Conservation (phyloP, 2,888 invertebrate genomes). For the Nowickia ferox region DNA sequence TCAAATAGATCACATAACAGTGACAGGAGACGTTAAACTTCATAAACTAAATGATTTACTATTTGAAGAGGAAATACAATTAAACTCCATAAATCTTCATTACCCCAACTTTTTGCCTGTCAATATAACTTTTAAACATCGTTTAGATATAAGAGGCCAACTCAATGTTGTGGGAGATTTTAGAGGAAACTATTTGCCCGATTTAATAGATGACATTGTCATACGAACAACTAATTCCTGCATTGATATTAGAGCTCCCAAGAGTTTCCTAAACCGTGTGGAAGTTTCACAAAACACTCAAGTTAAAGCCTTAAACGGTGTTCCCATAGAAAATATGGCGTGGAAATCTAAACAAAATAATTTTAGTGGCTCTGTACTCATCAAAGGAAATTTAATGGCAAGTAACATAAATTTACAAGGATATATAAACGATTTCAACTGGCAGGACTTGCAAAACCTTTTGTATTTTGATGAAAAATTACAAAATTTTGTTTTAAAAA, state of each 20-base stretch:
- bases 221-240: slow-evolving; percentile 73
- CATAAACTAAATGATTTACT: slow-evolving; percentile 76
- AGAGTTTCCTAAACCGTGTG: slow-evolving; percentile 76
- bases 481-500: slow-evolving; percentile 77
- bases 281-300: slow-evolving; percentile 78
- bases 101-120: slow-evolving; percentile 80
- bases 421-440: slow-evolving; percentile 74
- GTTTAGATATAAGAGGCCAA: slow-evolving; percentile 75
- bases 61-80: slow-evolving; percentile 79
- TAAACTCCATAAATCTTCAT: slow-evolving; percentile 82
- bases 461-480: slow-evolving; percentile 76
- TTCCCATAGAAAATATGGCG: slow-evolving; percentile 81
- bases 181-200: slow-evolving; percentile 80
- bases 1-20: slow-evolving; percentile 82
- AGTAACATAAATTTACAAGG: slow-evolving; percentile 73
- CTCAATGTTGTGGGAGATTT: slow-evolving; percentile 79
- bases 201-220: slow-evolving; percentile 82
- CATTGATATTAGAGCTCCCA: slow-evolving; percentile 76
- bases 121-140: slow-evolving; percentile 77
- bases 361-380: slow-evolving; percentile 76
- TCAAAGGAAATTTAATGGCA: slow-evolving; percentile 77
- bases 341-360: slow-evolving; percentile 76
- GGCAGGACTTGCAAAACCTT: slow-evolving; percentile 63
- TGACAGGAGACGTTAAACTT: slow-evolving; percentile 78
- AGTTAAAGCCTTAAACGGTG: slow-evolving; percentile 81